Percentiles rank a stretch among this genome's conserved stretches.
phyloP scores from a whole-genome alignment of 2,797 vertebrate genomes.

The Falco berigora region DNA sequence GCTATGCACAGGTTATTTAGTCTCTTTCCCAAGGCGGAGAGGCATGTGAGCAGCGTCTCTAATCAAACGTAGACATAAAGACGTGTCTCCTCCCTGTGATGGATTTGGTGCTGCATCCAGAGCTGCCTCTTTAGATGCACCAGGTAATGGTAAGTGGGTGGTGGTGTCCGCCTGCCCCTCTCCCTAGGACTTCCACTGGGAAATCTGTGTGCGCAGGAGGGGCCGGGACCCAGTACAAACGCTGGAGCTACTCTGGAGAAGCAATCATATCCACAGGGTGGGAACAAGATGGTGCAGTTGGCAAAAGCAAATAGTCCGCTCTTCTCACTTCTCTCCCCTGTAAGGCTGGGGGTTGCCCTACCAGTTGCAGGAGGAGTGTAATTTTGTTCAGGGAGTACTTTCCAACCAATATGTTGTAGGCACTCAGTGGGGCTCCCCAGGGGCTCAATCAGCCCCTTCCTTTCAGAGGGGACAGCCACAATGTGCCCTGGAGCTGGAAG shows the following conservation, averaged over 20 bases:
- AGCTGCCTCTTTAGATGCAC: neutral
- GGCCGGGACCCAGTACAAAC: neutral
- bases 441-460: fast-evolving
- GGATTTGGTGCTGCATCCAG: neutral
- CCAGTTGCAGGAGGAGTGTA: neutral
- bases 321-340: neutral
- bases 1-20: neutral
- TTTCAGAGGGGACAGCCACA: neutral
- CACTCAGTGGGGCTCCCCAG: neutral
- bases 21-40: neutral
- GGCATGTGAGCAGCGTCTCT: neutral
- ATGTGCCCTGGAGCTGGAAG: neutral
- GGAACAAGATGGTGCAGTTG: neutral
- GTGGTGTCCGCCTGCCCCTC: neutral
- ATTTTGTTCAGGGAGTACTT: neutral
- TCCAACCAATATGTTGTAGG: neutral
- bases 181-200: neutral
- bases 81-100: neutral
- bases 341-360: neutral
- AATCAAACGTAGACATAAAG: neutral
- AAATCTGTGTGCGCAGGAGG: neutral
- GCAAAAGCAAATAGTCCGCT: neutral
- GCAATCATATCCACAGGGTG: neutral
- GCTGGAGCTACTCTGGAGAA: neutral
- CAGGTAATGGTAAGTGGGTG: neutral